A percentile compares a stretch with the other conserved stretches of the same genome.
Conservation (phyloP, 2,113 vertebrate species). For the Notiomystis cincta region DNA sequence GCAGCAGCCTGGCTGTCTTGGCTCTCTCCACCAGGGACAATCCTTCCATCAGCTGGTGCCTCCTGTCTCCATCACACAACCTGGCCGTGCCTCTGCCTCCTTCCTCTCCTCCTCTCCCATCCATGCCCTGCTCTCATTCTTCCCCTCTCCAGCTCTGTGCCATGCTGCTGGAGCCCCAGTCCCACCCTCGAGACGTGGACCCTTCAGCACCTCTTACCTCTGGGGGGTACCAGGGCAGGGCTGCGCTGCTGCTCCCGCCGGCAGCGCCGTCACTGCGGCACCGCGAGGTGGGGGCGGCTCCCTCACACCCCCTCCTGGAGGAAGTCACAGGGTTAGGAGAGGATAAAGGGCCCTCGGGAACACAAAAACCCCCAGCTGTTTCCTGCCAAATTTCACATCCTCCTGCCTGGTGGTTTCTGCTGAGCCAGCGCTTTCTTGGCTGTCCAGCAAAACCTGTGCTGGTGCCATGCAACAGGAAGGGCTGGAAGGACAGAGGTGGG, state of each 20-base stretch:
- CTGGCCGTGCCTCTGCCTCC: not conserved
- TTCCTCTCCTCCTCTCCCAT: not conserved
- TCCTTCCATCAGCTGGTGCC: not conserved
- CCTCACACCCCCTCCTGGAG: not conserved
- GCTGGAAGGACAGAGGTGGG: not conserved
- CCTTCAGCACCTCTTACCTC: conserved; percentile 16
- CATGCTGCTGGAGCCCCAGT: not conserved
- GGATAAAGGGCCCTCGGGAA: not conserved
- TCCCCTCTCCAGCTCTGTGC: not conserved
- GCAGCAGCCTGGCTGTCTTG: not conserved
- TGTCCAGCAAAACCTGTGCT: not conserved
- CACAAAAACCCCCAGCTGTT: not conserved
- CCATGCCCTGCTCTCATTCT: not conserved
- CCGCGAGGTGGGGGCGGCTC: fast-evolving
- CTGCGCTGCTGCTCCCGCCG: not conserved
- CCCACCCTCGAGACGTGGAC: not conserved
- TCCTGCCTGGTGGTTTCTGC: not conserved
- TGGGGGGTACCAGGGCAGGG: not conserved
- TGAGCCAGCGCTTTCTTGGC: not conserved
- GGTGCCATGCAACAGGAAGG: not conserved
- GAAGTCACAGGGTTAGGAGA: not conserved
- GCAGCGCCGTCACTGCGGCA: not conserved
- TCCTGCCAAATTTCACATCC: conserved; percentile 45
- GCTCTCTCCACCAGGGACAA: not conserved
- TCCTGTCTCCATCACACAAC: not conserved